A percentile compares a stretch with the other conserved stretches of the same genome.
Conservation (phyloP, 2,113 vertebrate genomes). For the Mystacornis crossleyi region DNA sequence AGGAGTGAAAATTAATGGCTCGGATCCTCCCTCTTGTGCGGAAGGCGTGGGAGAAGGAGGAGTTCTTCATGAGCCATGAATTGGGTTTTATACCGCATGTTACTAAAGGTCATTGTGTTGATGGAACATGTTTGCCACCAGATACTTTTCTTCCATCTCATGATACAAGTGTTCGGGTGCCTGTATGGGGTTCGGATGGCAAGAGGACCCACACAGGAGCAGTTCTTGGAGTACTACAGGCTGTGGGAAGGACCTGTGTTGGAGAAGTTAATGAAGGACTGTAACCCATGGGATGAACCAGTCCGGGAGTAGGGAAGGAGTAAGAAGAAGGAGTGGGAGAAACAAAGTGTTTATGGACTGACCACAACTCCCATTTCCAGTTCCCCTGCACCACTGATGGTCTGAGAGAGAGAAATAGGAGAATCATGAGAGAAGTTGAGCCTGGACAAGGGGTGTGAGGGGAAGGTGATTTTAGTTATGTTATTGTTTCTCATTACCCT, state of each 20-base stretch:
- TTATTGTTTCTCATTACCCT: neutral
- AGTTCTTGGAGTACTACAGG: neutral
- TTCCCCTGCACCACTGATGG: neutral
- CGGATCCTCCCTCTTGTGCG: neutral
- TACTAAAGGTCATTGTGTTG: neutral
- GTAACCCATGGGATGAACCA: neutral
- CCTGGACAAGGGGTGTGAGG: neutral
- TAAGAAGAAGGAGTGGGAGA: neutral
- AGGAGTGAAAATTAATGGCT: neutral
- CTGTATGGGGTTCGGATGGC: accelerated
- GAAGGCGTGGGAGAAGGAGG: neutral
- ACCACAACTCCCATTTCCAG: neutral
- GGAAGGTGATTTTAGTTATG: neutral
- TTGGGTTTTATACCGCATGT: neutral
- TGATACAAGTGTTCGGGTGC: neutral
- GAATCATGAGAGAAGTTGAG: neutral
- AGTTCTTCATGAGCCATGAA: neutral
- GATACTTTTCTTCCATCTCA: neutral
- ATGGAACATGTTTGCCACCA: neutral
- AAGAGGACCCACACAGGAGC: neutral
- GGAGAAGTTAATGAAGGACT: neutral
- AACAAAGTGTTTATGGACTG: neutral
- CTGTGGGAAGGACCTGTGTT: neutral
- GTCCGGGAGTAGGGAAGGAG: neutral
- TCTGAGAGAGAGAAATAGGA: neutral